phyloP scores from a whole-genome alignment of 2,888 invertebrate species.

The Actias luna region DNA sequence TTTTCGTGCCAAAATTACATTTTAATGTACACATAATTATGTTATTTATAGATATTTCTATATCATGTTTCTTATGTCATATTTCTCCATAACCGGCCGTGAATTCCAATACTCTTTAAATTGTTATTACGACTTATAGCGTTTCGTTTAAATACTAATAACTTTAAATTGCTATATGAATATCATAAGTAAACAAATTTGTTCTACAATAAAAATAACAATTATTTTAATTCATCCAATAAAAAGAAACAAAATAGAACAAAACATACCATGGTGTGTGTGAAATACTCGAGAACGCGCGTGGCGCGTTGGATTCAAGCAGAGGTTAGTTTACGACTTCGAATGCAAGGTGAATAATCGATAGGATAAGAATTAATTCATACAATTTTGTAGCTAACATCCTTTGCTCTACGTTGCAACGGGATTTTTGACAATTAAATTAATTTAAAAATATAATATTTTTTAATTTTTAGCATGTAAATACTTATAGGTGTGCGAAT shows the following conservation, averaged over 20 bases:
- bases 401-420: not conserved
- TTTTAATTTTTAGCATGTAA: not conserved
- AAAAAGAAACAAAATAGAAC: not conserved
- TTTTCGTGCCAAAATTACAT: no score
- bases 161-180: no score
- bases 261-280: not conserved
- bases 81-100: no score
- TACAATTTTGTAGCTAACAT: not conserved
- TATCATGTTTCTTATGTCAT: no score
- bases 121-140: no score
- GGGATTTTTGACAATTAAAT: not conserved
- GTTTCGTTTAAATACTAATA: not conserved
- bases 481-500: not conserved
- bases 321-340: not conserved
- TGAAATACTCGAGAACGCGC: not conserved
- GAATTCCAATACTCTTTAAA: no score
- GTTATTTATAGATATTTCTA: no score
- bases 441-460: not conserved
- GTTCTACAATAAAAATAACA: not conserved
- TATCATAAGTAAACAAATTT: not conserved
- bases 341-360: not conserved
- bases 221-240: not conserved
- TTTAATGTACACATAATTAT: no score
- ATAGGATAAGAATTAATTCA: not conserved
- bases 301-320: not conserved